These are phyloP conservation scores for Marmota monax DNA, from an alignment of 2,113 vertebrate genomes.

Conservation along the genomic window DNA sequence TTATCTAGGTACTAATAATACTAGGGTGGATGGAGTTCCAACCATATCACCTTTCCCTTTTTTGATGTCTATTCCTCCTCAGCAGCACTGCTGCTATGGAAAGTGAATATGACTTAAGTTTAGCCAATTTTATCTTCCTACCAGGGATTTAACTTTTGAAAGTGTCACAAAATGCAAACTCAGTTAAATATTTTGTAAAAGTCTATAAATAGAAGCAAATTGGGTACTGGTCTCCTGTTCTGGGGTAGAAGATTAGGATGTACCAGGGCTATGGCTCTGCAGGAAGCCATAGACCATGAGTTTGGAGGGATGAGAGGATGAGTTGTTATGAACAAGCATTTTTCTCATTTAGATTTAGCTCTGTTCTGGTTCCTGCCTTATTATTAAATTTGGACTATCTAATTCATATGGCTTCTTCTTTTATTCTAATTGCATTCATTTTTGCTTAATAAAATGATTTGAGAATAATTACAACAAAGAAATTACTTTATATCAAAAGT, in stretches of 20 bases:
- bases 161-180: background rate
- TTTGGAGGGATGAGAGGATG: fast-evolving
- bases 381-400: background rate
- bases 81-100: background rate
- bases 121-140: background rate
- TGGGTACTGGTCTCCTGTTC: background rate
- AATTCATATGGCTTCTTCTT: background rate
- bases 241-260: too few relatives aligned
- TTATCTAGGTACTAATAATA: background rate
- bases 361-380: background rate
- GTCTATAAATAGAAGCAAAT: background rate
- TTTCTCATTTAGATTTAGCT: background rate
- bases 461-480: background rate
- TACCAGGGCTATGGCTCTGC: background rate
- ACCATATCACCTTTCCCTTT: background rate
- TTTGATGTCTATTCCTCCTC: background rate
- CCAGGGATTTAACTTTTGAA: background rate
- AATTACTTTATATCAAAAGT: background rate
- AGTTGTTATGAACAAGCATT: background rate
- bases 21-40: too few relatives aligned
- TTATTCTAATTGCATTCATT: background rate
- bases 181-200: background rate
- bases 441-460: background rate
- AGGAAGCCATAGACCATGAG: background rate
- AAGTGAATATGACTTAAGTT: background rate